Percentiles rank a stretch among this genome's conserved stretches.
Evolutionary conservation across 1,140 invertebrate species (phyloP).

Genomic region (Meloidogyne chitwoodi): DNA sequence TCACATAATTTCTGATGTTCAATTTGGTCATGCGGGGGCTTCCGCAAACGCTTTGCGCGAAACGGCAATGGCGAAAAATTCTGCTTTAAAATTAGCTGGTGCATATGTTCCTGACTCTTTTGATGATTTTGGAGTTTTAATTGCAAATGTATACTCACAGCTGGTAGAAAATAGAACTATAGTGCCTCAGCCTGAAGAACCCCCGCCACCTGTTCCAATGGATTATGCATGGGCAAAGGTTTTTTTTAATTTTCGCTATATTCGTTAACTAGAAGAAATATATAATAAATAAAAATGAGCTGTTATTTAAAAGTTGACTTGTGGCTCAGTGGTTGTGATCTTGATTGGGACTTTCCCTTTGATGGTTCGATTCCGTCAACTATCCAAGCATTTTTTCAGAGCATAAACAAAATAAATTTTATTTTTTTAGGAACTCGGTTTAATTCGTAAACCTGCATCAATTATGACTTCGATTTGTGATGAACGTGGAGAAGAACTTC

Average conservation of each 20-base stretch:
- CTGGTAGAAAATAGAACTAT: slow-evolving; percentile 79
- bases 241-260: no score
- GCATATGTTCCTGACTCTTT: slow-evolving; percentile 87
- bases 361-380: no score
- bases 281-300: no score
- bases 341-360: not conserved
- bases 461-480: slow-evolving; percentile 99
- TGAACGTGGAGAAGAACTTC: slow-evolving; percentile 91
- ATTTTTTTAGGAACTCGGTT: slow-evolving; percentile 77
- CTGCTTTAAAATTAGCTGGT: slow-evolving; percentile 74
- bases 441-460: slow-evolving; percentile 95
- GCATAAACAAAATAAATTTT: no score
- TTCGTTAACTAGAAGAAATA: no score
- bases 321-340: no score
- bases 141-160: slow-evolving; percentile 73
- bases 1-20: slow-evolving; percentile 61
- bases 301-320: no score
- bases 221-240: slow-evolving; percentile 96
- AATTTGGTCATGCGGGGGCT: slow-evolving; percentile 97
- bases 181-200: slow-evolving; percentile 79
- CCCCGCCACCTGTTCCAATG: slow-evolving; percentile 98
- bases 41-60: slow-evolving; percentile 91
- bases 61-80: slow-evolving; percentile 88
- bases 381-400: no score
- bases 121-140: slow-evolving; percentile 78